phyloP scores from a whole-genome alignment of 2,888 invertebrate species.

The Drosophila nigricruria region DNA sequence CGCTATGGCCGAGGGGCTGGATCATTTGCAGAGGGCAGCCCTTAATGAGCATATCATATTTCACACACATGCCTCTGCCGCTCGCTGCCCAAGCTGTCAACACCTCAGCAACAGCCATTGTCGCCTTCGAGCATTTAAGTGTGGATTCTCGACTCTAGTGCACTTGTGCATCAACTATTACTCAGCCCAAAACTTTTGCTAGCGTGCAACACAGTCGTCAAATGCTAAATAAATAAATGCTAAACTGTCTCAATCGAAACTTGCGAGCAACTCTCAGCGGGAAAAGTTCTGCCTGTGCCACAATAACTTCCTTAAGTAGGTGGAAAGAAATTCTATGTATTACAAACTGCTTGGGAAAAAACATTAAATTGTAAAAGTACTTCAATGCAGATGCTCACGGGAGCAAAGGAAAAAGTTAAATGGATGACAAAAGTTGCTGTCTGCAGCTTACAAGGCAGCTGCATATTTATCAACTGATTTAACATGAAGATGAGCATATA shows the following conservation, averaged over 20 bases:
- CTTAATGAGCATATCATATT: constrained; percentile 75
- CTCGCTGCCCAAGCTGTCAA: constrained; percentile 56
- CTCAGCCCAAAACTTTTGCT: constrained; percentile 6
- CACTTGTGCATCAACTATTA: constrained; percentile 21
- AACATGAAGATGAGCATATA: not conserved
- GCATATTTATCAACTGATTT: constrained; percentile 1
- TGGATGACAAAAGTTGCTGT: not conserved
- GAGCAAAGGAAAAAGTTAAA: not conserved
- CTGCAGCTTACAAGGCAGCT: not conserved
- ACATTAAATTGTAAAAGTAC: constrained; percentile 2
- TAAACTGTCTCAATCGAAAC: constrained; percentile 26
- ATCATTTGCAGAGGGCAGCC: constrained; percentile 30
- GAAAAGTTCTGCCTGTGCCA: constrained; percentile 11
- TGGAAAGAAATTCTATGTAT: constrained; percentile 1
- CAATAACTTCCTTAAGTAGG: constrained; percentile 22
- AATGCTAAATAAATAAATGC: constrained; percentile 33
- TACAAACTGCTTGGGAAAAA: not conserved
- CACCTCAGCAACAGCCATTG: constrained; percentile 32
- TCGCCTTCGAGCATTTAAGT: constrained; percentile 13
- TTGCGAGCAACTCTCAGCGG: constrained; percentile 1
- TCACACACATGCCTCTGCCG: constrained; percentile 63
- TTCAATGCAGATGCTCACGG: not conserved
- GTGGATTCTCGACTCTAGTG: constrained; percentile 45
- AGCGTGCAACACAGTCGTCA: constrained; percentile 9
- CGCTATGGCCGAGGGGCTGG: not conserved